Evolutionary conservation across 2,113 vertebrate species (phyloP).

Genomic region (Hippocampus barbouri): DNA sequence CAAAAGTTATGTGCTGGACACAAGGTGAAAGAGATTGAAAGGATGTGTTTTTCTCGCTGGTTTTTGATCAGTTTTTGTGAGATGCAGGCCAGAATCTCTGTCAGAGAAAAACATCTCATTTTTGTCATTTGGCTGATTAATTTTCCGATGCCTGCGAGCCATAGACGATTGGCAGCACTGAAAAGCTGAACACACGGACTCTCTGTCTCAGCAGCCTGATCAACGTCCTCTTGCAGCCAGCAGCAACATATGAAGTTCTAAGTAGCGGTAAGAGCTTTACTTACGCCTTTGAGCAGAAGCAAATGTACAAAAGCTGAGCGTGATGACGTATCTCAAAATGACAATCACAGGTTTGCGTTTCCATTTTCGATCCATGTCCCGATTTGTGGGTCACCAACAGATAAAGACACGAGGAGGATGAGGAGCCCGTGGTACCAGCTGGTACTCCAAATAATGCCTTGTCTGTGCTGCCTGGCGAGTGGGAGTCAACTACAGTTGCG

Average conservation of each 20-base stretch:
- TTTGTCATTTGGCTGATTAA: background rate
- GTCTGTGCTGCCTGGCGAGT: conserved; percentile 69
- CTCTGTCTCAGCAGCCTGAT: conserved; percentile 7
- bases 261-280: conserved; percentile 28
- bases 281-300: conserved; percentile 66
- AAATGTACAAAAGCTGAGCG: conserved; percentile 36
- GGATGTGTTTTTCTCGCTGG: background rate
- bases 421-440: conserved; percentile 71
- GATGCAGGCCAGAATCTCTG: background rate
- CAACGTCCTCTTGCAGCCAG: background rate
- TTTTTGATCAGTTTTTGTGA: background rate
- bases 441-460: conserved; percentile 74
- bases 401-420: conserved; percentile 60
- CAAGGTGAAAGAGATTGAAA: background rate
- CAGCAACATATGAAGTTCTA: background rate
- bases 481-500: conserved; percentile 72
- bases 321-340: conserved; percentile 45
- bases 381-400: conserved; percentile 45
- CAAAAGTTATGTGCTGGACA: background rate
- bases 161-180: background rate
- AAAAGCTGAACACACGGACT: background rate
- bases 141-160: background rate
- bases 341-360: conserved; percentile 44
- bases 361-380: conserved; percentile 67
- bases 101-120: background rate